Evolutionary conservation across 1,140 invertebrate genomes (phyloP).

Genomic region (Maconellicoccus hirsutus): DNA sequence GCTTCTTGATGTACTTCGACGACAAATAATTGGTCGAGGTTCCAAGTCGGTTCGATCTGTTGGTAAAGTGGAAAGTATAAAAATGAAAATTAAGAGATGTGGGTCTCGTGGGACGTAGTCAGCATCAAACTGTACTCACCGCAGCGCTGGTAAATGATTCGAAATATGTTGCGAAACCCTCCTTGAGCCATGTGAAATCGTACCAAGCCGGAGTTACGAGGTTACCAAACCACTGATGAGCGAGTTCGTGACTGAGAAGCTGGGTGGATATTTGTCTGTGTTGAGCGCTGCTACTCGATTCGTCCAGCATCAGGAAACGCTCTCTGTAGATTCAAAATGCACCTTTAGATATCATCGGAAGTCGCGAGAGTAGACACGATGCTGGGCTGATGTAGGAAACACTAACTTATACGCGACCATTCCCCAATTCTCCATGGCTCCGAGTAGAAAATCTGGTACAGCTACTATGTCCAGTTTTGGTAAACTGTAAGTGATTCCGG

Average conservation of each 20-base stretch:
- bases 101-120: too few relatives aligned
- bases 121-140: slow-evolving; percentile 29
- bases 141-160: slow-evolving; percentile 28
- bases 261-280: slow-evolving; percentile 33
- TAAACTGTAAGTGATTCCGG: slow-evolving; percentile 27
- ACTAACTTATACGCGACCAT: slow-evolving; percentile 44
- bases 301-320: not conserved
- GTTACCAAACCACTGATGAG: slow-evolving; percentile 42
- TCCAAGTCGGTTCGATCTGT: slow-evolving; percentile 34
- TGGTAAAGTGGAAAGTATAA: too few relatives aligned
- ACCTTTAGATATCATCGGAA: not conserved
- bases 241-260: slow-evolving; percentile 42
- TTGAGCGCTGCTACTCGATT: not conserved
- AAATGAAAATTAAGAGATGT: too few relatives aligned
- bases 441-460: slow-evolving; percentile 63
- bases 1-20: slow-evolving; percentile 38
- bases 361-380: not conserved
- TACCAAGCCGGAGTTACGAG: slow-evolving; percentile 37
- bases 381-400: not conserved
- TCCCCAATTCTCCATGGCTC: slow-evolving; percentile 79
- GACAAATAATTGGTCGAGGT: slow-evolving; percentile 36
- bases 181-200: slow-evolving; percentile 44
- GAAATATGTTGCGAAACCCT: slow-evolving; percentile 42
- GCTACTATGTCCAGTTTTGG: slow-evolving; percentile 50
- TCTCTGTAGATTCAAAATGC: not conserved